phyloP scores from a whole-genome alignment of 23 tunicate genomes.

The Phallusia fumigata region DNA sequence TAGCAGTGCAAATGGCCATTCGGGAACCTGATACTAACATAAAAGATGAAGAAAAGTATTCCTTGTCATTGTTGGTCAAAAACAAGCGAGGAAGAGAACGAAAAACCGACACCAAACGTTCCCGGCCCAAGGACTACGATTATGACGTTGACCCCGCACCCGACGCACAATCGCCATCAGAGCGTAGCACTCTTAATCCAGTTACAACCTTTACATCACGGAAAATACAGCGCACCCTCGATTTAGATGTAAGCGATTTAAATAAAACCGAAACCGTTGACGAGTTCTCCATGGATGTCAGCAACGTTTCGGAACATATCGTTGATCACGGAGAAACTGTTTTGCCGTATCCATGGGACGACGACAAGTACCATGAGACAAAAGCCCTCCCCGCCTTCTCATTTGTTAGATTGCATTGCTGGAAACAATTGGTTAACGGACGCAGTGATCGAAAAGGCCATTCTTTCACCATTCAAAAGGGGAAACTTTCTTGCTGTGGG shows the following conservation, averaged over 20 bases:
- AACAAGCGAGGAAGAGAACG: neutral
- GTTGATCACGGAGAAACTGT: neutral
- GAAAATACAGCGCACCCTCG: neutral
- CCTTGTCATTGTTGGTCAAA: constrained; percentile 8
- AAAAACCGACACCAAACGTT: neutral
- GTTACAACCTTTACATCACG: neutral
- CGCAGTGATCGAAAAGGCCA: neutral
- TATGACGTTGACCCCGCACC: constrained; percentile 11
- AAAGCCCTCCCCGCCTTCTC: too few relatives aligned
- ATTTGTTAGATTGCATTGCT: neutral
- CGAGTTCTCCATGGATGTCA: neutral
- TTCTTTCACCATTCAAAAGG: neutral
- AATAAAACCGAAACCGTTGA: neutral
- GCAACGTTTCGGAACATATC: too few relatives aligned
- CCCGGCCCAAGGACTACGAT: constrained; percentile 1
- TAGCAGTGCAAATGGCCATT: constrained; percentile 11
- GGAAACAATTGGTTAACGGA: neutral
- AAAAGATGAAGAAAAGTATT: neutral
- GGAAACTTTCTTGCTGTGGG: neutral
- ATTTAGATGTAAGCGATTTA: neutral
- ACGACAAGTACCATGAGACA: neutral
- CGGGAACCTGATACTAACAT: neutral
- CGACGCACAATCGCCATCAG: neutral
- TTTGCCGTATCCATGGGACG: neutral
- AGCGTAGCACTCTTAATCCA: neutral